Evolutionary conservation across 2,113 vertebrate species (phyloP).

Genomic region (Ramphastos sulfuratus): DNA sequence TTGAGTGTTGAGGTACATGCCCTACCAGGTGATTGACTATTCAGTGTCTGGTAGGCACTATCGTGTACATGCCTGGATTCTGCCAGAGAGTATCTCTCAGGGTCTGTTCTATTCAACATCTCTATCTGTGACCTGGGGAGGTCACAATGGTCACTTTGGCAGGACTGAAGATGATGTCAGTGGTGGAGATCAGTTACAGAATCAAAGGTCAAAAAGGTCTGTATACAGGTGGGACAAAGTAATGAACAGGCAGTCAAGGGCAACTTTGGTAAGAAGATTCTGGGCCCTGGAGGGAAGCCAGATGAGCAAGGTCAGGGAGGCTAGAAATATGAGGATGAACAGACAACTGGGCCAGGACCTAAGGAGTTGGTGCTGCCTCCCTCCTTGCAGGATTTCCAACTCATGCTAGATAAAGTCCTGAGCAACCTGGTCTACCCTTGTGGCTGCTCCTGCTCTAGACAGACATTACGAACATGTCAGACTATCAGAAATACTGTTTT

Average conservation of each 20-base stretch:
- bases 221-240: background rate
- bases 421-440: background rate
- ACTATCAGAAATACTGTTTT: background rate
- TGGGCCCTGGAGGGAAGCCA: background rate
- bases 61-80: rapidly evolving
- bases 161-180: background rate
- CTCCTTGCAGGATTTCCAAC: background rate
- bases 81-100: background rate
- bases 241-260: rapidly evolving
- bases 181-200: too few species aligned
- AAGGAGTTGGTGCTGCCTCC: background rate
- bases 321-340: background rate
- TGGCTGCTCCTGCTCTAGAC: background rate
- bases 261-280: background rate
- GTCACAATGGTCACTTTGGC: background rate
- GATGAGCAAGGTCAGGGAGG: background rate
- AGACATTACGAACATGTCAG: background rate
- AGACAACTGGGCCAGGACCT: background rate
- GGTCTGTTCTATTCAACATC: background rate
- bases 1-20: background rate
- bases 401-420: rapidly evolving
- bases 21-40: background rate
- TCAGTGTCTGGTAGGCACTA: background rate
- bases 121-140: rapidly evolving
- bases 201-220: rapidly evolving